A percentile compares a stretch with the other conserved stretches of the same genome.
These are phyloP conservation scores for Trichopria drosophilae DNA, from an alignment of 2,888 invertebrate genomes.

Conservation along the genomic window DNA sequence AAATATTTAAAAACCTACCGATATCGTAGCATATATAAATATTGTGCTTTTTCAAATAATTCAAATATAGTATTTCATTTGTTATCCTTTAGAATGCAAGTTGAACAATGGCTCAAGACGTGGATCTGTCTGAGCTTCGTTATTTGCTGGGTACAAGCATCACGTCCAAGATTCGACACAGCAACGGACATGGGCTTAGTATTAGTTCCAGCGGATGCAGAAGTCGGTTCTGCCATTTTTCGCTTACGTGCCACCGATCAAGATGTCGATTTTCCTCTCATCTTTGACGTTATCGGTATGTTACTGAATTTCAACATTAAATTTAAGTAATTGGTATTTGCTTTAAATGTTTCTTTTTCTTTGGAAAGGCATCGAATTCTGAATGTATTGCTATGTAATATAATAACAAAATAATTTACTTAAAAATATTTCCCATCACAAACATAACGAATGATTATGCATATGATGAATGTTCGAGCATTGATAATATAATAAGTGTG, in stretches of 20 bases:
- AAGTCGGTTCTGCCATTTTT: conserved; percentile 83
- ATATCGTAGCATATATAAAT: too few species aligned
- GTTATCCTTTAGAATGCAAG: conserved; percentile 56
- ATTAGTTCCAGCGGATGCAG: conserved; percentile 80
- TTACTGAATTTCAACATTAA: too few species aligned
- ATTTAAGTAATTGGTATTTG: too few species aligned
- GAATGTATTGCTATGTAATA: too few species aligned
- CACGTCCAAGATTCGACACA: conserved; percentile 82
- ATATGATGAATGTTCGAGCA: too few species aligned
- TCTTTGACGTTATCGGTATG: conserved; percentile 75
- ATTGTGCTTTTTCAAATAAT: neutral
- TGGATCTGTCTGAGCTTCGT: conserved; percentile 54
- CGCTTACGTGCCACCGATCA: conserved; percentile 85
- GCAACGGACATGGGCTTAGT: conserved; percentile 81
- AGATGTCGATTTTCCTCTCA: conserved; percentile 83
- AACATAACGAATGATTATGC: too few species aligned
- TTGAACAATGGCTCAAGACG: conserved; percentile 52
- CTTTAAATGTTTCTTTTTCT: neutral
- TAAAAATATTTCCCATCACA: too few species aligned
- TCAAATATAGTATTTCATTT: conserved; percentile 16
- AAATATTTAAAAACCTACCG: too few species aligned
- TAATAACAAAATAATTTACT: too few species aligned
- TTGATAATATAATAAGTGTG: too few species aligned
- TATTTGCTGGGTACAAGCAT: conserved; percentile 51
- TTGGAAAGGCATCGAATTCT: neutral